These are phyloP conservation scores for Pan paniscus DNA, from an alignment of 2,113 vertebrate species.

Conservation along the genomic window DNA sequence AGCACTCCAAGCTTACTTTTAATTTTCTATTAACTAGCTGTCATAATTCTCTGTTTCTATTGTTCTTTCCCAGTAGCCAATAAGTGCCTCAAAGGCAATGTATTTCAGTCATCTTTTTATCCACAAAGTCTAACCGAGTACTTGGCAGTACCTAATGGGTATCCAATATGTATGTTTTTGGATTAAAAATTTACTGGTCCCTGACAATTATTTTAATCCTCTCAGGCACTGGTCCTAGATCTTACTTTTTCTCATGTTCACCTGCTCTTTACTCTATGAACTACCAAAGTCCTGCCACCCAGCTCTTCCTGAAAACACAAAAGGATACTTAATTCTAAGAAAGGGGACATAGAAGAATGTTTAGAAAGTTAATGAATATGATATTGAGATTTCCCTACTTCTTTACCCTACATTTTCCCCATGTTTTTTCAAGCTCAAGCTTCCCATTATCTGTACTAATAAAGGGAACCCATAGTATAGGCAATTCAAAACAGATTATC, in stretches of 20 bases:
- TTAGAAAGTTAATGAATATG: neutral
- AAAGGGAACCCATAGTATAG: neutral
- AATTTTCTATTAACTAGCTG: neutral
- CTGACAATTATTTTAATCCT: neutral
- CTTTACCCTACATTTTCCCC: neutral
- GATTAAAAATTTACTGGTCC: neutral
- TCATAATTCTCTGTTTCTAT: neutral
- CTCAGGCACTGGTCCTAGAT: neutral
- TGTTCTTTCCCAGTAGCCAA: neutral
- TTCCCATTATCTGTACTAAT: neutral
- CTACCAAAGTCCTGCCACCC: neutral
- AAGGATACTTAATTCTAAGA: neutral
- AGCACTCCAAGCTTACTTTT: neutral
- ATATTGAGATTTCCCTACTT: neutral
- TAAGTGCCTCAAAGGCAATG: neutral
- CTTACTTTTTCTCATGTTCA: neutral
- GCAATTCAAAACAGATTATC: neutral
- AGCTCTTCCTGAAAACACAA: neutral
- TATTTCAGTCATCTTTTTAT: neutral
- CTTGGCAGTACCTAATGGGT: neutral
- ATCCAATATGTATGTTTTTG: neutral
- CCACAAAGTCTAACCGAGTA: neutral
- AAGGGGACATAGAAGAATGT: neutral
- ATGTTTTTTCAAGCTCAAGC: constrained; percentile 8
- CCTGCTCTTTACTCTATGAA: neutral